Evolutionary conservation across 2,888 invertebrate genomes (phyloP), one percentile per base, ranked within the genome.

Genomic region (Lasioglossum zephyrum): DNA sequence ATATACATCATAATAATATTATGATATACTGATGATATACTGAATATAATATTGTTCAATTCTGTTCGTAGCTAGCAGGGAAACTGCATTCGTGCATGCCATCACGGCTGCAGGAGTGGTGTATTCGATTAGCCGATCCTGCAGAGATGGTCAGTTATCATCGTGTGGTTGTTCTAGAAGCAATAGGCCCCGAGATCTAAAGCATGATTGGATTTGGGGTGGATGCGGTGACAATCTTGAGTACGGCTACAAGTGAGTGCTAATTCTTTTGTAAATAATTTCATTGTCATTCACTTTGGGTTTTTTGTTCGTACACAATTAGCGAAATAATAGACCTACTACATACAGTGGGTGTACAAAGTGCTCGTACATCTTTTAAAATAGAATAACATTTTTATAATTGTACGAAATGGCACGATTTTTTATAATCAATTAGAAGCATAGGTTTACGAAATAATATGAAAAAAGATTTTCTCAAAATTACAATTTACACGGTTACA

Each of bases 201-300:
- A 98, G 92, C 96, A 97, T 80, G 99, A 99, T 93, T 99, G 99
- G 99, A 97, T 98, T 74, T 99, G 99, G 99, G 99, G 99, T 49
- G 99, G 99, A 41, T 99, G 99, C 93, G 99, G 99, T 0, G 99
- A 99, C 95, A 99, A 99, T 95, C 96, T 99, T 82, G 98, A 99
- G 95, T 99, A 99, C 95, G 98, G 98, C 84, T 99, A 99, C 96
- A 98, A 98, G 98, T 98, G 95, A 97, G 97, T 84, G 22, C 9
- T 96, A 84, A 8, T 36, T 36, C 18, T 22, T 70, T 41, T n/a
- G n/a, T 41, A 70, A 41, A 41, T 39, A n/a, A 41, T 41, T 41
- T 41, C 5, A 31, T 31, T 26, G 26, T 16, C 26, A 60, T 26
- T 60, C 1, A 2, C 1, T n/a, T 57, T 4, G 4, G 11, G 13